Base-by-base conservation (phyloP, 2,113 vertebrate species). In the Cyprinodon brontotheroides region DNA sequence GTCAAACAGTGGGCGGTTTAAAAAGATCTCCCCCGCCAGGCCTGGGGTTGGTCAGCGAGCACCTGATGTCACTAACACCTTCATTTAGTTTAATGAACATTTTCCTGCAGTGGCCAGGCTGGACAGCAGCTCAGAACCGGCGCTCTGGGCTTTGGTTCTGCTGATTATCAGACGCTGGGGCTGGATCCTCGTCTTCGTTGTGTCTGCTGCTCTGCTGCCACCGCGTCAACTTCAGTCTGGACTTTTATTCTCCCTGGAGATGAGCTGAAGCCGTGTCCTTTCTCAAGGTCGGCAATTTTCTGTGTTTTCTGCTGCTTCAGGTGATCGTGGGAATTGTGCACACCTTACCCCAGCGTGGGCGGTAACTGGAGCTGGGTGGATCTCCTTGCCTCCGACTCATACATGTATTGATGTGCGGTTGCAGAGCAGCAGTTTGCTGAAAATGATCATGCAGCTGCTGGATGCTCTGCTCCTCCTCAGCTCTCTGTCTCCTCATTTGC, bases 301-400 rank as follows among this genome's bases (percentile, higher is more conserved):
- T 69, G 47, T 40, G 22, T 60, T 84, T 87, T 86, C 69, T 87
- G 89, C 89, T 85, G 89, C 76, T 81, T 92, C 86, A 89, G 89
- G 81, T 86, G 82, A 82, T 77, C 48, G 59, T 66, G 70, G 70
- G 72, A 78, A 74, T 81, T 65, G 36, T 50, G 48, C 68, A 62
- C 68, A 53, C 59, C 61, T 60, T 3, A 69, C 22, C 53, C 45
- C 57, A 63, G 57, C 61, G 11, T 36, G 60, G 38, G 47, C 63
- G 60, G 20, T 29, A 66, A 57, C 22, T 65, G 65, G 43, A 65
- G 60, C 63, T 43, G 60, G 22, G 6, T 66, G 65, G 47, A 6
- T 69, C 66, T 74, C 59, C 62, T 65, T 11, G 2, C 13, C 38
- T 12, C 1, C 62, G 39, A 11, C 38, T 11, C 57, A 65, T 29